These are phyloP conservation scores for Ardeotis arabs DNA, from an alignment of 2,113 vertebrate genomes.

Conservation along the genomic window DNA sequence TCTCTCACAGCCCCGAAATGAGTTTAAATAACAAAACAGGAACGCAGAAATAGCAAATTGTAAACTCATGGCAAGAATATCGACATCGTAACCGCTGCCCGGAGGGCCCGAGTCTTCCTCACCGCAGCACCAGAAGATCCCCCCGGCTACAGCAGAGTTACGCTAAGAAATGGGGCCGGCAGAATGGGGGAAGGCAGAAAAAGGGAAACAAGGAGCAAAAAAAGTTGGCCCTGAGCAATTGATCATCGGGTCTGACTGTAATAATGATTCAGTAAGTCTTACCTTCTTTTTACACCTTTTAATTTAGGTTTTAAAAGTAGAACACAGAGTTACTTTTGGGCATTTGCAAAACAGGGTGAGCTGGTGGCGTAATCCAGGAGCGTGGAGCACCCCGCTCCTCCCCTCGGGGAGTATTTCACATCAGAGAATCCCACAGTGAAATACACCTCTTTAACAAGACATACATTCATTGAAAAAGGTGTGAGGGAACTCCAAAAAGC, in stretches of 20 bases:
- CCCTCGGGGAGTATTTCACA: no score
- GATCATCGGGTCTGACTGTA: no score
- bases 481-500: neutral
- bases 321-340: neutral
- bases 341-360: neutral
- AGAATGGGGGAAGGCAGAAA: neutral
- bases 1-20: neutral
- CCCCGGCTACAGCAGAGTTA: neutral
- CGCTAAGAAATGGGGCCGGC: accelerated
- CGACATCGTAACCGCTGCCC: accelerated
- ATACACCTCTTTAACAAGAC: neutral
- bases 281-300: neutral
- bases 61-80: neutral
- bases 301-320: neutral
- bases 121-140: accelerated
- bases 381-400: neutral
- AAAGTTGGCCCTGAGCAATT: neutral
- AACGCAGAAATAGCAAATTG: neutral
- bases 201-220: neutral
- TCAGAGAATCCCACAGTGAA: neutral
- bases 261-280: neutral
- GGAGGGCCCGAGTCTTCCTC: neutral
- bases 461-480: neutral
- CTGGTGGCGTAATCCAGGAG: neutral
- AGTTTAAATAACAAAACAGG: neutral